These are phyloP conservation scores for Haemorhous mexicanus DNA, from an alignment of 2,113 vertebrate species.

Conservation along the genomic window DNA sequence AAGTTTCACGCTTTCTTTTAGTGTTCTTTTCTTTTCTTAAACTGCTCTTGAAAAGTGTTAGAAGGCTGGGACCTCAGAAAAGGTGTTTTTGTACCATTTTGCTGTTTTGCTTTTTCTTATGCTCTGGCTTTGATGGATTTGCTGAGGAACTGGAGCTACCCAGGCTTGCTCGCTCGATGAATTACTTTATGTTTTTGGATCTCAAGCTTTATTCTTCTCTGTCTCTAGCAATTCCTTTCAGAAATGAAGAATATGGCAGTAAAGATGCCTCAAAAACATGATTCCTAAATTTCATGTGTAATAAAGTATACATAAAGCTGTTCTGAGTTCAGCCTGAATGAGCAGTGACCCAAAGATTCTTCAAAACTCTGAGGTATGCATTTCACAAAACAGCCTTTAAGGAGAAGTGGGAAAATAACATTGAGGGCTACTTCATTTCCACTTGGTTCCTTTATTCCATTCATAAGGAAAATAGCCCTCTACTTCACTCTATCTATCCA, in stretches of 20 bases:
- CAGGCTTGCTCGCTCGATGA: background rate
- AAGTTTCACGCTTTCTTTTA: conserved; percentile 14
- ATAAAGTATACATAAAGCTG: background rate
- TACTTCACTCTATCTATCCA: background rate
- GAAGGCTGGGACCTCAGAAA: background rate
- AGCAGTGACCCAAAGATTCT: background rate
- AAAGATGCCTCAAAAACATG: background rate
- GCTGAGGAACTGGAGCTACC: background rate
- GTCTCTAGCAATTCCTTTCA: background rate
- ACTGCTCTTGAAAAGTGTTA: background rate
- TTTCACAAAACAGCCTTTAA: background rate
- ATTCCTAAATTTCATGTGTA: background rate
- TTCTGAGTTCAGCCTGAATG: background rate
- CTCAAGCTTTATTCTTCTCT: background rate
- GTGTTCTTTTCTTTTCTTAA: conserved; percentile 3
- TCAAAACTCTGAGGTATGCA: background rate
- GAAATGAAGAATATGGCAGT: background rate
- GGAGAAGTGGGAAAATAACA: conserved; percentile 7
- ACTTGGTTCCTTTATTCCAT: background rate
- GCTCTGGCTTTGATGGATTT: conserved; percentile 25
- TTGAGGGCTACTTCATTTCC: background rate
- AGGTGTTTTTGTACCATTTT: background rate
- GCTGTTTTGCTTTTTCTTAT: background rate
- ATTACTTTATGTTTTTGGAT: background rate
- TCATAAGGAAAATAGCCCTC: background rate